Evolutionary conservation across 2,888 invertebrate species (phyloP).

Genomic region (Idaea aversata): DNA sequence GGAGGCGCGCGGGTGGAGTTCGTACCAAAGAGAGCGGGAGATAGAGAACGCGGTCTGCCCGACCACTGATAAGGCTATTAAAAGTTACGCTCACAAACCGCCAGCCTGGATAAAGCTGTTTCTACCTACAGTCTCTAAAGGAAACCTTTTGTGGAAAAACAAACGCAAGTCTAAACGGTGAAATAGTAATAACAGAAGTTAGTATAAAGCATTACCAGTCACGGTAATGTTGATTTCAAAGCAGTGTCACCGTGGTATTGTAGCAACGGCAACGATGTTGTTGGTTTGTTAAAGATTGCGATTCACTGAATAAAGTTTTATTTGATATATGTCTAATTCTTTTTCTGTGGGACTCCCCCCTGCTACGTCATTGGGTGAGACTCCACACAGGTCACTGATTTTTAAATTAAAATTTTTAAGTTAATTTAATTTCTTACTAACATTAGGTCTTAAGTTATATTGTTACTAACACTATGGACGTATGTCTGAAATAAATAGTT

Average conservation of each 20-base stretch:
- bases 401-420: no score
- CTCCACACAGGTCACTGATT: no score
- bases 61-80: conserved; percentile 76
- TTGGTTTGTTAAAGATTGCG: conserved; percentile 38
- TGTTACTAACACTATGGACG: no score
- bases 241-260: conserved; percentile 39
- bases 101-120: conserved; percentile 60
- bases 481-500: no score
- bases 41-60: conserved; percentile 60
- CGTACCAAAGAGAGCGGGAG: conserved; percentile 47
- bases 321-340: conserved; percentile 29
- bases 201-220: conserved; percentile 37
- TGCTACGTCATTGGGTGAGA: no score
- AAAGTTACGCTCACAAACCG: conserved; percentile 71
- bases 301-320: conserved; percentile 37
- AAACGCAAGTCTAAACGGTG: conserved; percentile 37
- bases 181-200: conserved; percentile 43
- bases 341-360: no score
- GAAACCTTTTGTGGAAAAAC: conserved; percentile 47
- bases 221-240: conserved; percentile 43
- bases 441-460: no score
- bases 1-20: conserved; percentile 41
- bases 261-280: conserved; percentile 32
- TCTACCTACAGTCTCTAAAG: conserved; percentile 54
- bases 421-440: no score